Conservation (phyloP, 2,113 vertebrate species). For the Misgurnus anguillicaudatus region DNA sequence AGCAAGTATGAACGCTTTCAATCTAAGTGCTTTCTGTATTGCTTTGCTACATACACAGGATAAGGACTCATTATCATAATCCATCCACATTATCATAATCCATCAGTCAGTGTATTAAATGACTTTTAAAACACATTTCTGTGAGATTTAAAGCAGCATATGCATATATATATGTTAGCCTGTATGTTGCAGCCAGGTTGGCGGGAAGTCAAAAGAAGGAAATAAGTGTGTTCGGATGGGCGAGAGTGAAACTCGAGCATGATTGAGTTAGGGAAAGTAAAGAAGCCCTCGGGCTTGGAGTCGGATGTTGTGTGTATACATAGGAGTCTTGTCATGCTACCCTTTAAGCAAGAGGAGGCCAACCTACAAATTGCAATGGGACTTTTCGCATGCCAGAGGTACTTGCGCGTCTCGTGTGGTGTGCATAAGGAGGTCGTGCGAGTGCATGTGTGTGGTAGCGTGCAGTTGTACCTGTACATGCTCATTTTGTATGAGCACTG, state of each 20-base stretch:
- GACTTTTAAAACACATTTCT: background rate
- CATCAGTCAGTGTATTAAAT: background rate
- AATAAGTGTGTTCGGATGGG: constrained; percentile 82
- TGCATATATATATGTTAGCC: constrained; percentile 45
- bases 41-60: background rate
- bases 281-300: constrained; percentile 88
- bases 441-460: constrained; percentile 66
- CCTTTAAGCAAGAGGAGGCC: constrained; percentile 77
- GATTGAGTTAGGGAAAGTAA: constrained; percentile 99
- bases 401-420: constrained; percentile 73
- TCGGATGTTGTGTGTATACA: constrained; percentile 85
- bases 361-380: constrained; percentile 80
- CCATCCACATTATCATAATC: constrained; percentile 4
- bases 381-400: constrained; percentile 79
- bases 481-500: background rate
- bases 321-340: constrained; percentile 80
- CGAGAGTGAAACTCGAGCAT: constrained; percentile 98
- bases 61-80: background rate
- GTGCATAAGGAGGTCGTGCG: constrained; percentile 63
- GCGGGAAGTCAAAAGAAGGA: constrained; percentile 66
- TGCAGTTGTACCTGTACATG: background rate
- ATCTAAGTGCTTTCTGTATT: background rate
- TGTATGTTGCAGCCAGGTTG: constrained; percentile 47
- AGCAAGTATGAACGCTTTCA: background rate
- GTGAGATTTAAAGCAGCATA: background rate